Evolutionary conservation across 2,888 invertebrate genomes (phyloP).

Genomic region (Epirrhoe alternata): DNA sequence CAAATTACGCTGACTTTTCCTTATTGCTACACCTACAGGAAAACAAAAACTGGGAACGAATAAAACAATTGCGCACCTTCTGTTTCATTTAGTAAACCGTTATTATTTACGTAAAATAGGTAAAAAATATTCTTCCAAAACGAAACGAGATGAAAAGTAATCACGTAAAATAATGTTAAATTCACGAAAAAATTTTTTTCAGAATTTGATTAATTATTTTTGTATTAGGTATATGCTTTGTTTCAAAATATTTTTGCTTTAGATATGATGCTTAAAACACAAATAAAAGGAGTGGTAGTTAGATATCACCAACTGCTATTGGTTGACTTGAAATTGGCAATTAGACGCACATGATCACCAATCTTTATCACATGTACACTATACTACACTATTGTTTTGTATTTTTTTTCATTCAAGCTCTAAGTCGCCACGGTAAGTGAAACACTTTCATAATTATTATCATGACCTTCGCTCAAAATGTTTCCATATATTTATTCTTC

Average conservation of each 20-base stretch:
- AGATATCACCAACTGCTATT: conserved; percentile 55
- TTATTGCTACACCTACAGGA: background rate
- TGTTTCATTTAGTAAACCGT: background rate
- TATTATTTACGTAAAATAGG: too few species aligned
- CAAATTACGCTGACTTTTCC: background rate
- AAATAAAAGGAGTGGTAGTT: conserved; percentile 24
- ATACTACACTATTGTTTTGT: conserved; percentile 3
- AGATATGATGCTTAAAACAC: background rate
- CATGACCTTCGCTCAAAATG: background rate
- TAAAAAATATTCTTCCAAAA: too few species aligned
- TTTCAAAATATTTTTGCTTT: too few species aligned
- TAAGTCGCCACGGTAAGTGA: conserved; percentile 15
- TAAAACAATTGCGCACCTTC: background rate
- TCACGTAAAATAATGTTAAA: too few species aligned
- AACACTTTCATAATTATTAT: background rate
- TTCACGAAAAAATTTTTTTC: too few species aligned
- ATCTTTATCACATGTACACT: conserved; percentile 1
- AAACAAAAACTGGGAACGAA: background rate
- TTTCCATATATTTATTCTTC: too few species aligned
- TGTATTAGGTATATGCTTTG: too few species aligned
- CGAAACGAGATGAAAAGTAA: too few species aligned
- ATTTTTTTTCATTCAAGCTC: conserved; percentile 8
- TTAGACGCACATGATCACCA: conserved; percentile 25
- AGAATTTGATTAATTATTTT: too few species aligned
- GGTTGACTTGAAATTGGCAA: conserved; percentile 52